phyloP scores from a whole-genome alignment of 2,113 vertebrate species.

The Pyrgilauda ruficollis region DNA sequence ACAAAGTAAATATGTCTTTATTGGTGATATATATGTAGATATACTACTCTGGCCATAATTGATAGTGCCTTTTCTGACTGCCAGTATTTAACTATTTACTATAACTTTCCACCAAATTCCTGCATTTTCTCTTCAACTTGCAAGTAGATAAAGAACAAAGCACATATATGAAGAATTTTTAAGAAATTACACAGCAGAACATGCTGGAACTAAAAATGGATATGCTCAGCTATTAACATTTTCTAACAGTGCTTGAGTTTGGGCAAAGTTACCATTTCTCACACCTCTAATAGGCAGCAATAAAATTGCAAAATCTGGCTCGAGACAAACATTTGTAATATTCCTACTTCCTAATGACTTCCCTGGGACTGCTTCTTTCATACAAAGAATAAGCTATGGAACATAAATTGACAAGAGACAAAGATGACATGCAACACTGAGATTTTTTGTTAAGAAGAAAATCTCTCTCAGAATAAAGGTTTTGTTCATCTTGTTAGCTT shows the following conservation, averaged over 20 bases:
- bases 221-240: background rate
- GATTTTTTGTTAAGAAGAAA: background rate
- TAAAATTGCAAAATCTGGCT: background rate
- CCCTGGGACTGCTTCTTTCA: background rate
- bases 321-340: background rate
- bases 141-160: background rate
- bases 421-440: background rate
- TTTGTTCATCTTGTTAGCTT: background rate
- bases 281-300: background rate
- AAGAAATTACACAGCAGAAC: background rate
- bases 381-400: background rate
- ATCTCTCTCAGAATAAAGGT: background rate
- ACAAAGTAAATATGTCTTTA: background rate
- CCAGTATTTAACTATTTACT: background rate
- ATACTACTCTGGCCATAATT: background rate
- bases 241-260: background rate
- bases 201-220: background rate
- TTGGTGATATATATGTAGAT: background rate
- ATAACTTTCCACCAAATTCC: background rate
- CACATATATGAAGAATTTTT: background rate
- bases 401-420: background rate
- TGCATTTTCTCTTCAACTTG: background rate
- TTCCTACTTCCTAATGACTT: background rate
- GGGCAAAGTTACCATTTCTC: background rate
- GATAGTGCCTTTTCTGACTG: background rate